phyloP scores from a whole-genome alignment of 2,113 vertebrate genomes.

The Phaethornis superciliosus region DNA sequence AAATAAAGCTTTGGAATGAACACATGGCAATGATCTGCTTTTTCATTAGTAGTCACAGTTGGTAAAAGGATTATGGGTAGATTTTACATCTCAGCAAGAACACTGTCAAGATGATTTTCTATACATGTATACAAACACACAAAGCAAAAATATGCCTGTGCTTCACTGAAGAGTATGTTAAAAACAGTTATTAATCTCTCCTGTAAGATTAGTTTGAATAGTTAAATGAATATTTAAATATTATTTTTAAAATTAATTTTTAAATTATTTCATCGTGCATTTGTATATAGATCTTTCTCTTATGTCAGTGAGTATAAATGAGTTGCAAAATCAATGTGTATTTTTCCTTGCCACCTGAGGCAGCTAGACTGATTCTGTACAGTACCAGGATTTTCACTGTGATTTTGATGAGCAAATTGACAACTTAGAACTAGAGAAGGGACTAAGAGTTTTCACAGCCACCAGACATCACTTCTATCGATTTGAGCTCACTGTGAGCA shows the following conservation, averaged over 20 bases:
- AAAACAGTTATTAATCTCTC: neutral
- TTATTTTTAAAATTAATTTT: neutral
- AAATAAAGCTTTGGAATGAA: neutral
- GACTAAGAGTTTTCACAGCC: neutral
- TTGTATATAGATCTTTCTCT: neutral
- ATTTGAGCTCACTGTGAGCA: neutral
- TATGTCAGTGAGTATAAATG: neutral
- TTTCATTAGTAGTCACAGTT: neutral
- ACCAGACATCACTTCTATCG: neutral
- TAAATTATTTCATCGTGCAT: neutral
- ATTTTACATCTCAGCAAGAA: neutral
- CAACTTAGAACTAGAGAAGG: neutral
- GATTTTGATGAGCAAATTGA: neutral
- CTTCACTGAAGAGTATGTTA: neutral
- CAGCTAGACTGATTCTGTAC: neutral
- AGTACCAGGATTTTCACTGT: neutral
- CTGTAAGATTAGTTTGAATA: neutral
- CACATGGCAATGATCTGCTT: neutral
- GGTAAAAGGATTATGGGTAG: neutral
- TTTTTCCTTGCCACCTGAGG: neutral
- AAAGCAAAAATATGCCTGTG: neutral
- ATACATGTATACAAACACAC: neutral
- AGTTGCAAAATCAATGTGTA: neutral
- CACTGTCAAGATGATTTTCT: slow-evolving; percentile 24
- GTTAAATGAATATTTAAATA: neutral